Conservation (phyloP, 2,797 vertebrate genomes). For the Lindbergichthys nudifrons region DNA sequence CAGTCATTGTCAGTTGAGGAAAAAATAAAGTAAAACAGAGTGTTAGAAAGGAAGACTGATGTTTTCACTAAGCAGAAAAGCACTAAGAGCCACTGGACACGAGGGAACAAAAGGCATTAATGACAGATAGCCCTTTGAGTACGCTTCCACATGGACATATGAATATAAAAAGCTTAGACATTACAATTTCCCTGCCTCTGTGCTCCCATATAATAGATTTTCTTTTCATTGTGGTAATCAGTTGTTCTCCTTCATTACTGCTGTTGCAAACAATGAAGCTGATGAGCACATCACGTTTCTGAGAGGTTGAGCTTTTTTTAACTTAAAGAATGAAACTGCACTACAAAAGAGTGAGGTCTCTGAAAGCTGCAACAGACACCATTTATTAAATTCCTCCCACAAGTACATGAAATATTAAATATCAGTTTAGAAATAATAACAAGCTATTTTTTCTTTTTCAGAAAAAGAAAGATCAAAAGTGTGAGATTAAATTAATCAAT, state of each 20-base stretch:
- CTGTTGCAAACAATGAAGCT: background rate
- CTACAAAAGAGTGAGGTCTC: background rate
- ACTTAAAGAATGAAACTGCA: background rate
- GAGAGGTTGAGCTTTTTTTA: background rate
- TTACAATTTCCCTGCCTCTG: background rate
- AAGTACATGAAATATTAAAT: background rate
- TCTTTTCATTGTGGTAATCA: background rate
- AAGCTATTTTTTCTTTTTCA: background rate
- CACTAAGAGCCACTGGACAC: background rate
- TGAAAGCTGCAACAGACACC: background rate
- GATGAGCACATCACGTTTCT: background rate
- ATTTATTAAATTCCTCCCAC: background rate
- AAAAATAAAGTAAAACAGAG: background rate
- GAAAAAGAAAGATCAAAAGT: background rate
- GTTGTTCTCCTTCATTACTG: background rate
- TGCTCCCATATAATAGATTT: background rate
- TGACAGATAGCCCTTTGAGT: conserved; percentile 12
- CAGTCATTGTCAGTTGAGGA: background rate
- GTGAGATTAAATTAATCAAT: background rate
- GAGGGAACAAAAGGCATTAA: conserved; percentile 17
- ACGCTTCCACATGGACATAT: background rate
- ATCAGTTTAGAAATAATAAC: background rate
- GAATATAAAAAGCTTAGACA: conserved; percentile 1
- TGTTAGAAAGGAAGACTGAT: background rate
- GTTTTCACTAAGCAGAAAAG: conserved; percentile 12